Evolutionary conservation across 2,797 vertebrate species (phyloP).

Genomic region (Pseudotriccus pelzelni): DNA sequence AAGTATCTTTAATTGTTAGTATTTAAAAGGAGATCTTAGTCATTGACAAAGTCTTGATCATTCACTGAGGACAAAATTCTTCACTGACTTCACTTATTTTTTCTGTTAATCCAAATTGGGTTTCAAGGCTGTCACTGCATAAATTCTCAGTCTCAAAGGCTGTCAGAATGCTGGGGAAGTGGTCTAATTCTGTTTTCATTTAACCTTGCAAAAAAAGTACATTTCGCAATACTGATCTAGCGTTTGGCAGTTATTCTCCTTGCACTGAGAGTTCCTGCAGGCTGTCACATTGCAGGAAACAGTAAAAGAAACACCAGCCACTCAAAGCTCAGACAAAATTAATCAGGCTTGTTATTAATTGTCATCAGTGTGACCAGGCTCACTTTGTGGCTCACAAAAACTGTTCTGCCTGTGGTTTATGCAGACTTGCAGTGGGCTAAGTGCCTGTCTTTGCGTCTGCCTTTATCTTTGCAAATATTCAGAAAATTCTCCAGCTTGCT

Average conservation of each 20-base stretch:
- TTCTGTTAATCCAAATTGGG: slow-evolving; percentile 26
- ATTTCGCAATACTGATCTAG: background rate
- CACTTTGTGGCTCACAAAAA: background rate
- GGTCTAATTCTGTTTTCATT: background rate
- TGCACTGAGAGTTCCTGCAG: background rate
- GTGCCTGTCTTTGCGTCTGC: background rate
- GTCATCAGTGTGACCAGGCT: background rate
- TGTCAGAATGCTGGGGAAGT: background rate
- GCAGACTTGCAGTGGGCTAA: background rate
- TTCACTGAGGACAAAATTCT: slow-evolving; percentile 5
- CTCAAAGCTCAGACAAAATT: background rate
- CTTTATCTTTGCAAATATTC: background rate
- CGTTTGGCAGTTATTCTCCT: background rate
- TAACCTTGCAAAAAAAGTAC: slow-evolving; percentile 35
- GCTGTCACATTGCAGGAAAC: background rate
- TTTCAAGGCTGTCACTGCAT: background rate
- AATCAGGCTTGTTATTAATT: slow-evolving; percentile 4
- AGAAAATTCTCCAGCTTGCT: background rate
- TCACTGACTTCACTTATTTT: background rate
- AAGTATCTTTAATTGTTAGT: slow-evolving; percentile 10
- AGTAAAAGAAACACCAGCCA: background rate
- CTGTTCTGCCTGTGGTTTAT: background rate
- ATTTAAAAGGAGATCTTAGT: background rate
- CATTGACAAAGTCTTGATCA: background rate
- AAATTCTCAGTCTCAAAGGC: slow-evolving; percentile 6